These are phyloP conservation scores for Megalops atlanticus DNA, from an alignment of 2,113 vertebrate species.

Conservation along the genomic window DNA sequence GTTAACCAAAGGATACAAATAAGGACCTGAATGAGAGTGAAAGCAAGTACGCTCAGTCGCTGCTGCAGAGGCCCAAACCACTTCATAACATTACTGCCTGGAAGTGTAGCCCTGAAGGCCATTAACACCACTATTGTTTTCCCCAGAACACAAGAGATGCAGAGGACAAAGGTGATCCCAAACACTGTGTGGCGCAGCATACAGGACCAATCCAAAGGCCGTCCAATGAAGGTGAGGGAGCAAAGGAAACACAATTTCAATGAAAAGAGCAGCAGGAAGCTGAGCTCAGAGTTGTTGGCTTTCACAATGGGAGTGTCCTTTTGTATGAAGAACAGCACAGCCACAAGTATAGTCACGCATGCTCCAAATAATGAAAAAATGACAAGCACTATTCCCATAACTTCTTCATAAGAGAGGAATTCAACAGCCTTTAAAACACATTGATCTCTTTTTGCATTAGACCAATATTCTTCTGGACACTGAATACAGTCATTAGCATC, in stretches of 20 bases:
- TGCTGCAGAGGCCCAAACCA: slow-evolving; percentile 39
- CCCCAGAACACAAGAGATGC: neutral
- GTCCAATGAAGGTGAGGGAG: neutral
- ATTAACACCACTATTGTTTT: slow-evolving; percentile 1
- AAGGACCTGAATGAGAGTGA: slow-evolving; percentile 64
- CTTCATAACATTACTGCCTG: neutral
- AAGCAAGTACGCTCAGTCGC: slow-evolving; percentile 64
- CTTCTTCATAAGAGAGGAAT: neutral
- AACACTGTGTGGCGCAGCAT: neutral
- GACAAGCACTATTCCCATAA: slow-evolving; percentile 1
- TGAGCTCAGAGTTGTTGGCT: neutral
- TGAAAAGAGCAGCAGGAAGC: slow-evolving; percentile 1
- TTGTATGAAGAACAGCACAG: slow-evolving; percentile 9
- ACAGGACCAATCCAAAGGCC: no score
- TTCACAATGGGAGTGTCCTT: neutral
- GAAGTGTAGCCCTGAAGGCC: neutral
- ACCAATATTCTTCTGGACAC: neutral
- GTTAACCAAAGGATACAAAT: slow-evolving; percentile 67
- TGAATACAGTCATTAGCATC: slow-evolving; percentile 35
- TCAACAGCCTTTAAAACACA: no score
- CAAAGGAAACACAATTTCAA: slow-evolving; percentile 1
- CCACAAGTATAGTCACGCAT: neutral
- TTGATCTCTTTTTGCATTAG: no score
- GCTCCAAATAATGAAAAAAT: no score
- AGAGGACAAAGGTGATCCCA: slow-evolving; percentile 1